Conservation (phyloP, 1,140 invertebrate genomes). For the Drosophila asahinai region DNA sequence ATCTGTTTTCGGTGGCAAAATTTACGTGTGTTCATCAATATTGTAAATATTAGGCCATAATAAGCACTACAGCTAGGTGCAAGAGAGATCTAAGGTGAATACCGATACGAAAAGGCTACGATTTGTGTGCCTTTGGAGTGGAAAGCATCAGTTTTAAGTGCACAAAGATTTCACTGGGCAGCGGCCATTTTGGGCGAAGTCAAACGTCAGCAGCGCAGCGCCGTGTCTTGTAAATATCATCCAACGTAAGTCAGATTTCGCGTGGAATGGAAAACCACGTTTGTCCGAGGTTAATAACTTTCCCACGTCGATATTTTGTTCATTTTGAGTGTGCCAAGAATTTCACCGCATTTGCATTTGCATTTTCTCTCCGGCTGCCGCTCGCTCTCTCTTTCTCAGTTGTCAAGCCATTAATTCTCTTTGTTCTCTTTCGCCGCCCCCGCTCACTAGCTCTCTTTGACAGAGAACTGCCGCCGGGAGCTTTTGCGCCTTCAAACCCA, state of each 20-base stretch:
- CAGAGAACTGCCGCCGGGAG: constrained; percentile 51
- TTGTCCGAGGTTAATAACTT: background rate
- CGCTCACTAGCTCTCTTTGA: constrained; percentile 19
- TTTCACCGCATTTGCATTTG: constrained; percentile 25
- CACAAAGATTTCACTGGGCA: constrained; percentile 30
- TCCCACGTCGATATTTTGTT: constrained; percentile 3
- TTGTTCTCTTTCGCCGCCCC: constrained; percentile 17
- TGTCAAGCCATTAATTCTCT: constrained; percentile 20
- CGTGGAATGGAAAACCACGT: background rate
- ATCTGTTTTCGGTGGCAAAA: constrained; percentile 63
- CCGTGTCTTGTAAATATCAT: constrained; percentile 33
- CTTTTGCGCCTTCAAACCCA: constrained; percentile 35
- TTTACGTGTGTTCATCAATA: constrained; percentile 50
- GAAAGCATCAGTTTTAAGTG: constrained; percentile 14
- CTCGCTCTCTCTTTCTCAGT: constrained; percentile 5
- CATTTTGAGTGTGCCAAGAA: background rate
- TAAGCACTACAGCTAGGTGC: constrained; percentile 1
- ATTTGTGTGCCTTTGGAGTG: constrained; percentile 7
- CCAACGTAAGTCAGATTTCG: constrained; percentile 41
- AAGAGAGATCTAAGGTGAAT: background rate
- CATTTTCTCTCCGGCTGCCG: constrained; percentile 4
- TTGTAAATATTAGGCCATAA: constrained; percentile 52
- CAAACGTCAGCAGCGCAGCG: constrained; percentile 65
- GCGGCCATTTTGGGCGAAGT: constrained; percentile 79
- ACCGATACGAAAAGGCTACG: background rate